Evolutionary conservation across 1,140 invertebrate species (phyloP).

Genomic region (Araneus ventricosus): DNA sequence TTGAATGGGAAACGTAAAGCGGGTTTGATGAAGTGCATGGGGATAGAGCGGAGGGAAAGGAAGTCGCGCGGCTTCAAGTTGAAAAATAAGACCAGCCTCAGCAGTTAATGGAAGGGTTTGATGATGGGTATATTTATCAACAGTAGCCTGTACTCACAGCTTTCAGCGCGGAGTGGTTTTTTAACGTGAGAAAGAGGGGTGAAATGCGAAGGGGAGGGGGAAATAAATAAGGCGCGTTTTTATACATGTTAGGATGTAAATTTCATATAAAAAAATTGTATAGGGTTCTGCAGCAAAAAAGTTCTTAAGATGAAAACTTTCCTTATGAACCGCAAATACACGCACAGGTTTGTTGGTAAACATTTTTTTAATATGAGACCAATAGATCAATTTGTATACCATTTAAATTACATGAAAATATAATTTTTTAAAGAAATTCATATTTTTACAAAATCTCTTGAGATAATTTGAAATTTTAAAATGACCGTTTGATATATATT

Average conservation of each 20-base stretch:
- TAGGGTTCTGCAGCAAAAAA: too few species aligned
- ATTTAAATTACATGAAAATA: too few species aligned
- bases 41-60: background rate
- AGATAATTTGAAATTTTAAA: too few species aligned
- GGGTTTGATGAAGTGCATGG: constrained; percentile 63
- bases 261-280: background rate
- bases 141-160: constrained; percentile 5
- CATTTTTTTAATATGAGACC: too few species aligned
- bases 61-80: background rate
- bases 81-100: constrained; percentile 61
- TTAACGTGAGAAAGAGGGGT: background rate
- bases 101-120: constrained; percentile 60
- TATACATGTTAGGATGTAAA: background rate
- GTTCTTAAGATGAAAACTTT: too few species aligned
- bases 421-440: too few species aligned
- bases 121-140: constrained; percentile 73
- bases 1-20: constrained; percentile 50
- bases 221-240: constrained; percentile 12
- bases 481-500: too few species aligned
- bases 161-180: constrained; percentile 4
- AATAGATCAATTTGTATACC: too few species aligned
- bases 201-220: background rate
- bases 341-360: too few species aligned
- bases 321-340: too few species aligned
- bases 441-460: too few species aligned